These are phyloP conservation scores for Pogonocherus hispidulus DNA, from an alignment of 2,888 invertebrate genomes.

Conservation along the genomic window DNA sequence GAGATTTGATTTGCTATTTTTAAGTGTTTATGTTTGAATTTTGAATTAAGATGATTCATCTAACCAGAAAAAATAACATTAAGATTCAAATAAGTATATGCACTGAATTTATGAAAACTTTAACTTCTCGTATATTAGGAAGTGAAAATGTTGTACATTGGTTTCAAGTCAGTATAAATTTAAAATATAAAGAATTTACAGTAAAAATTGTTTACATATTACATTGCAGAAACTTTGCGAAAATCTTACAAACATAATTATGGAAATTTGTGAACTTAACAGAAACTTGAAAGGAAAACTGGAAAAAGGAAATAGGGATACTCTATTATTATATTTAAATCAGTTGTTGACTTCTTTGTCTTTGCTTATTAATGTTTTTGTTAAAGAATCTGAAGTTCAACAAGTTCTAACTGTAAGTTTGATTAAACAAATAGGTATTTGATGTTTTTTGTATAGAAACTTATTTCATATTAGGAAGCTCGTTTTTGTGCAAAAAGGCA, in stretches of 20 bases:
- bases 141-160: constrained; percentile 39
- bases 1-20: no score
- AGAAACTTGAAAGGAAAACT: constrained; percentile 36
- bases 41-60: background rate
- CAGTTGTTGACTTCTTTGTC: constrained; percentile 50
- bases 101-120: constrained; percentile 26
- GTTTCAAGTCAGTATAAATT: constrained; percentile 41
- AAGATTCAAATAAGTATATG: constrained; percentile 12
- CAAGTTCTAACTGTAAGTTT: constrained; percentile 46
- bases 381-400: constrained; percentile 46
- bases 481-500: constrained; percentile 55
- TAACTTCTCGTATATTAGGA: constrained; percentile 25
- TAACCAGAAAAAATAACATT: constrained; percentile 1
- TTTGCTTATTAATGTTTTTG: constrained; percentile 49
- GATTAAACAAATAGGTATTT: background rate
- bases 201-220: background rate
- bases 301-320: constrained; percentile 21
- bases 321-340: constrained; percentile 40
- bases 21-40: no score
- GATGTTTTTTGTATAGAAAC: background rate
- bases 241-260: constrained; percentile 43
- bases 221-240: constrained; percentile 43
- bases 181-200: background rate
- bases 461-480: constrained; percentile 51
- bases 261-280: constrained; percentile 35